phyloP scores from a whole-genome alignment of 2,888 invertebrate genomes.

The Limnephilus rhombicus region DNA sequence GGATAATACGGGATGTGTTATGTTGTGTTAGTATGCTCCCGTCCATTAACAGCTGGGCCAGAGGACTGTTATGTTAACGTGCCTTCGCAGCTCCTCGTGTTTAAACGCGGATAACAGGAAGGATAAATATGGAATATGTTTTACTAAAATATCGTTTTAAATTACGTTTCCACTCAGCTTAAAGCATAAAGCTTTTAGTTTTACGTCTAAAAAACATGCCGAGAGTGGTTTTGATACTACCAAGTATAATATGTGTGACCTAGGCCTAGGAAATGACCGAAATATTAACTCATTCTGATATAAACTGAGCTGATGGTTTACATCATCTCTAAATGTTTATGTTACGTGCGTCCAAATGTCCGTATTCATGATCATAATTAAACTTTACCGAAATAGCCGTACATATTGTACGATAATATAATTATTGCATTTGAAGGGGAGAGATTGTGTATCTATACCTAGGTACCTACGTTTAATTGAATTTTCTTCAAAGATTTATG shows the following conservation, averaged over 20 bases:
- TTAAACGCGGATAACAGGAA: constrained; percentile 12
- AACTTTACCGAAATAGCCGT: not conserved
- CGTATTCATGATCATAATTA: constrained; percentile 1
- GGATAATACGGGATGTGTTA: not conserved
- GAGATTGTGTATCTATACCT: not conserved
- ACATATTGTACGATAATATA: not conserved
- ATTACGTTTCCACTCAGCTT: constrained; percentile 9
- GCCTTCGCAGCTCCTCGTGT: not conserved
- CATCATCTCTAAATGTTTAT: not conserved
- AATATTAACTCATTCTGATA: not conserved
- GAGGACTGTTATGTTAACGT: constrained; percentile 4
- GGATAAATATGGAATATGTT: constrained; percentile 18
- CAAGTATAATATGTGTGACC: not conserved
- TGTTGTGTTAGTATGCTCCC: not conserved
- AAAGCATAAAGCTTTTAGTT: constrained; percentile 14
- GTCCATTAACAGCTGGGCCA: constrained; percentile 18
- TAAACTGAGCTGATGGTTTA: not conserved
- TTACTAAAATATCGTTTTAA: constrained; percentile 5
- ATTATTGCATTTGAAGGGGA: not conserved
- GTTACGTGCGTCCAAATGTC: not conserved
- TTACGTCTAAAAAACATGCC: not conserved
- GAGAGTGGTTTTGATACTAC: not conserved
- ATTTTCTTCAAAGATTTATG: not conserved
- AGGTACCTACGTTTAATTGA: not conserved
- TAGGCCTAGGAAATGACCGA: not conserved